Percentiles rank a stretch among this genome's conserved stretches.
Conservation (phyloP, 2,113 vertebrate species). For the Danionella cerebrum region DNA sequence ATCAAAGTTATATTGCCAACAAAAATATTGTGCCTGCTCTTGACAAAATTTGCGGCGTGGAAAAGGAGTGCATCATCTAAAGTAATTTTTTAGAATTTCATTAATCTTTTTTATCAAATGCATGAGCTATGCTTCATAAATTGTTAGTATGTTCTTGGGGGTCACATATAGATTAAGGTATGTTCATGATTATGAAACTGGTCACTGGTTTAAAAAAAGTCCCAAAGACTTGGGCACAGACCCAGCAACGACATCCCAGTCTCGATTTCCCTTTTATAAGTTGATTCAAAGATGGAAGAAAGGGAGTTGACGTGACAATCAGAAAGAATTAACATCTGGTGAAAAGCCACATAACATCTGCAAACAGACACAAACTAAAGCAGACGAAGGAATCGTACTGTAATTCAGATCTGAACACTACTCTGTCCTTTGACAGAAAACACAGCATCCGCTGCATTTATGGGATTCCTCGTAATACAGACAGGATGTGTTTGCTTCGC, state of each 20-base stretch:
- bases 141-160: too few relatives aligned
- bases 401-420: constrained; percentile 38
- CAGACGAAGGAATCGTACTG: constrained; percentile 23
- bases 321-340: constrained; percentile 52
- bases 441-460: neutral
- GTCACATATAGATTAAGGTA: too few relatives aligned
- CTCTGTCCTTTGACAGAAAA: constrained; percentile 40
- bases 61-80: too few relatives aligned
- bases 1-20: too few relatives aligned
- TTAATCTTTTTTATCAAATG: too few relatives aligned
- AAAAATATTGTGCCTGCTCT: too few relatives aligned
- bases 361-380: constrained; percentile 2
- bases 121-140: too few relatives aligned
- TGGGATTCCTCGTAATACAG: neutral
- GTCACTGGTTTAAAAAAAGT: too few relatives aligned
- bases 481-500: constrained; percentile 9
- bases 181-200: too few relatives aligned
- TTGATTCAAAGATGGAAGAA: constrained; percentile 36
- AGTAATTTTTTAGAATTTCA: too few relatives aligned
- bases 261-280: constrained; percentile 40
- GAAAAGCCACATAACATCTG: constrained; percentile 42
- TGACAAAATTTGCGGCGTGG: too few relatives aligned
- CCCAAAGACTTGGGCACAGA: too few relatives aligned
- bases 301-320: constrained; percentile 44
- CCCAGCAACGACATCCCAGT: constrained; percentile 37